Evolutionary conservation across 1,140 invertebrate species (phyloP).

Genomic region (Ericerus pela): DNA sequence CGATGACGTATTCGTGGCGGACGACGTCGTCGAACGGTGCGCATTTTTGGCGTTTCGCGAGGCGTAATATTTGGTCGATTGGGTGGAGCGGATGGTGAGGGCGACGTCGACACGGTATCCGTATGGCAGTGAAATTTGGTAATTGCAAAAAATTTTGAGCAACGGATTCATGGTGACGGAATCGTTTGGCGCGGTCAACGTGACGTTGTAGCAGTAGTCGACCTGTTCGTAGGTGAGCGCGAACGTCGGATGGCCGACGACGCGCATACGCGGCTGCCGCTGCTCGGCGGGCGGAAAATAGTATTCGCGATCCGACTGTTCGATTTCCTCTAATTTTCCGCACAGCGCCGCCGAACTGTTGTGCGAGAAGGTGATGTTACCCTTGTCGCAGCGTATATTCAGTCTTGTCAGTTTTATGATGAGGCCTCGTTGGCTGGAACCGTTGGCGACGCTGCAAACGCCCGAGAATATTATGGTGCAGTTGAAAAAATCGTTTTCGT

Average conservation of each 20-base stretch:
- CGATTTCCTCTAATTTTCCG: slow-evolving; percentile 45
- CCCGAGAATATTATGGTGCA: neutral
- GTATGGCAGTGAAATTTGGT: slow-evolving; percentile 43
- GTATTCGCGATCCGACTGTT: slow-evolving; percentile 34
- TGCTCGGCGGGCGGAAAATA: slow-evolving; percentile 34
- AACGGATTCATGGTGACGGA: slow-evolving; percentile 40
- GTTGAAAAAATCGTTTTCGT: neutral
- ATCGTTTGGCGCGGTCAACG: slow-evolving; percentile 38
- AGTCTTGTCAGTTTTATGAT: slow-evolving; percentile 41
- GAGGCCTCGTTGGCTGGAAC: slow-evolving; percentile 26
- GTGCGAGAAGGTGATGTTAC: slow-evolving; percentile 31
- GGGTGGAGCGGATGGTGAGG: neutral
- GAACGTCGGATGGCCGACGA: slow-evolving; percentile 42
- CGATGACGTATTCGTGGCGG: slow-evolving; percentile 40
- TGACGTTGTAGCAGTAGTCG: slow-evolving; percentile 46
- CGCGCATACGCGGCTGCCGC: slow-evolving; percentile 31
- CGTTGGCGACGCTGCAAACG: neutral
- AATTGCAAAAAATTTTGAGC: slow-evolving; percentile 37
- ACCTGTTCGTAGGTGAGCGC: slow-evolving; percentile 41
- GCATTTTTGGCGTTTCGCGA: too few relatives aligned
- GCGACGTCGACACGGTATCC: slow-evolving; percentile 36
- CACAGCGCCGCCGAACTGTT: slow-evolving; percentile 25
- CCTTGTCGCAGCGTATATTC: slow-evolving; percentile 42
- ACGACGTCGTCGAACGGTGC: too few relatives aligned
- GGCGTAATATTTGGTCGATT: too few relatives aligned